A percentile compares a stretch with the other conserved stretches of the same genome.
phyloP scores from a whole-genome alignment of 2,113 vertebrate species.

The Heterotilapia buettikoferi region DNA sequence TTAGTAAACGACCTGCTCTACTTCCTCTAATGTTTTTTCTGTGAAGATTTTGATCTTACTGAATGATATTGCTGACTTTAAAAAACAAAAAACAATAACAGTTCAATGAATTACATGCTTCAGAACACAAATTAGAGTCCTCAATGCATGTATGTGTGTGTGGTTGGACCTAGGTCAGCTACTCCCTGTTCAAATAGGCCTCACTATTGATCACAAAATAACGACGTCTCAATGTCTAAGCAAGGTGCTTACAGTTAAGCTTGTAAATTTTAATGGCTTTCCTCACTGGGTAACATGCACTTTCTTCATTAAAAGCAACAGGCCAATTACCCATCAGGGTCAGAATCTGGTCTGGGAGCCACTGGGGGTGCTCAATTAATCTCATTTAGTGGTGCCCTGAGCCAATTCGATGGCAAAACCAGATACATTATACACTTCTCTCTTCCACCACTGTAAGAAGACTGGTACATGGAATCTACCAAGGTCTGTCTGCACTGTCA shows the following conservation, averaged over 20 bases:
- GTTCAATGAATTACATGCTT: neutral
- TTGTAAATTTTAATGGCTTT: conserved; percentile 1
- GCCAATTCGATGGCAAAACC: neutral
- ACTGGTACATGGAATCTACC: neutral
- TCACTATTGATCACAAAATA: neutral
- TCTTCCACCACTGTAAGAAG: neutral
- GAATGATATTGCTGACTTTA: neutral
- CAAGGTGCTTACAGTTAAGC: neutral
- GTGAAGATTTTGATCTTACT: neutral
- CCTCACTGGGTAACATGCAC: neutral
- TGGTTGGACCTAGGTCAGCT: neutral
- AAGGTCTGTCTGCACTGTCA: neutral
- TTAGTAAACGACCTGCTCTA: neutral
- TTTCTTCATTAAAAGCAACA: conserved; percentile 15
- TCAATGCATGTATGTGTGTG: neutral
- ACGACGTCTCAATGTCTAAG: neutral
- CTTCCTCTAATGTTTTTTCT: neutral
- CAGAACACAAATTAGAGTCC: neutral
- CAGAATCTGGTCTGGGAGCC: neutral
- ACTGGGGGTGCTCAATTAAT: neutral
- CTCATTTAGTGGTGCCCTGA: neutral
- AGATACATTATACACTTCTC: neutral
- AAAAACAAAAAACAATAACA: neutral
- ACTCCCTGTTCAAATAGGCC: neutral
- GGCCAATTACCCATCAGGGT: neutral